A percentile compares a stretch with the other conserved stretches of the same genome.
Conservation (phyloP, 1,140 invertebrate genomes). For the Lepidurus couesii region DNA sequence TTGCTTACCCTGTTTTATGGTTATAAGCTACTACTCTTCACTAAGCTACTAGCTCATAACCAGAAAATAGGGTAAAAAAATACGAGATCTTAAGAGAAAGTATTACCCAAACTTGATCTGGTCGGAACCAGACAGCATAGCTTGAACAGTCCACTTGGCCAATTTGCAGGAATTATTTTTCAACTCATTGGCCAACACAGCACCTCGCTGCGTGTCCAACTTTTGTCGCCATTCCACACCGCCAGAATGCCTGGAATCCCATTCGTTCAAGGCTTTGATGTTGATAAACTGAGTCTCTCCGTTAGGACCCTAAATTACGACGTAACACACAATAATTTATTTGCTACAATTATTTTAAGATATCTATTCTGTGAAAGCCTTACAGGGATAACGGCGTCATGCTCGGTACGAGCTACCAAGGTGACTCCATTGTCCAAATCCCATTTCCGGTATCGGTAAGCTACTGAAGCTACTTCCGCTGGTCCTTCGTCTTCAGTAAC, state of each 20-base stretch:
- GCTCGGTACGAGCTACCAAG: conserved; percentile 88
- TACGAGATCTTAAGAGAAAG: not conserved
- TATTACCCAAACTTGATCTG: conserved; percentile 89
- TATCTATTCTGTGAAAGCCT: not conserved
- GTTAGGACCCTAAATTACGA: conserved; percentile 56
- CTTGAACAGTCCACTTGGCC: conserved; percentile 98
- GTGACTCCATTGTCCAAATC: conserved; percentile 89
- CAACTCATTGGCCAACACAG: conserved; percentile 95
- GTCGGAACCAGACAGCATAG: conserved; percentile 91
- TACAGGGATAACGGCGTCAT: conserved; percentile 85
- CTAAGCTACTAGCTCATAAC: too few relatives aligned
- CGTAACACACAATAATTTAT: too few relatives aligned
- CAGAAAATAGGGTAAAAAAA: too few relatives aligned
- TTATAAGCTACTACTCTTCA: too few relatives aligned
- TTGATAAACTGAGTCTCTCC: conserved; percentile 89
- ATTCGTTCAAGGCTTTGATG: conserved; percentile 97
- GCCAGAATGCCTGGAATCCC: conserved; percentile 92
- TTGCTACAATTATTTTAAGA: too few relatives aligned
- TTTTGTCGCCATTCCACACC: conserved; percentile 98
- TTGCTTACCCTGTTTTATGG: not conserved
- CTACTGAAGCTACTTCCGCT: conserved; percentile 84
- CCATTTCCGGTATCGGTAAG: conserved; percentile 95
- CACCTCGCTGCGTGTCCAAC: conserved; percentile 92
- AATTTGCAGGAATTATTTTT: conserved; percentile 98
- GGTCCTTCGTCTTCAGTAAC: conserved; percentile 79